These are phyloP conservation scores for Lanius ludovicianus DNA, from an alignment of 2,113 vertebrate species.

Conservation along the genomic window DNA sequence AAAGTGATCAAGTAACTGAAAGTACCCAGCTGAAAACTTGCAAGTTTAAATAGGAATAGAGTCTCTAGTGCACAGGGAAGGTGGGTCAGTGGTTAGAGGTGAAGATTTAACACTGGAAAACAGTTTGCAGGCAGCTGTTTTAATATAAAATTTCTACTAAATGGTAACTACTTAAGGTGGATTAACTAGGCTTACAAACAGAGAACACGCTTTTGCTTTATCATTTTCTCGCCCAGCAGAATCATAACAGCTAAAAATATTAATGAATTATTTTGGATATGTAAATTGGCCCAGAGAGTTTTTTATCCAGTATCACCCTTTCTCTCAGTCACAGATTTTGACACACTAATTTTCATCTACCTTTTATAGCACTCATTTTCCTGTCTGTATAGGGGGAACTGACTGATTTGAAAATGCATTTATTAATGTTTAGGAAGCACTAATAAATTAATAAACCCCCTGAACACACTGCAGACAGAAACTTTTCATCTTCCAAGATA, in stretches of 20 bases:
- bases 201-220: not conserved
- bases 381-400: not conserved
- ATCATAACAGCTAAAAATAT: not conserved
- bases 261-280: not conserved
- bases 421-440: not conserved
- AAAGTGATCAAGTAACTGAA: not conserved
- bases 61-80: not conserved
- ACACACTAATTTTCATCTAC: not conserved
- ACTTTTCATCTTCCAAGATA: not conserved
- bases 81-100: not conserved
- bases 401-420: not conserved
- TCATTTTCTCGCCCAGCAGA: not conserved
- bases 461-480: not conserved
- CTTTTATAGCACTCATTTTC: not conserved
- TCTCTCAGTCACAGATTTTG: not conserved
- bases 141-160: not conserved
- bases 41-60: not conserved
- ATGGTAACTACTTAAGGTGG: not conserved
- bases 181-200: not conserved
- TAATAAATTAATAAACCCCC: not conserved
- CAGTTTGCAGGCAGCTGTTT: not conserved
- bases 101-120: not conserved
- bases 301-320: not conserved
- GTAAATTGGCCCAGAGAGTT: not conserved
- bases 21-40: not conserved